Base-by-base conservation (phyloP, 2,113 vertebrate genomes). In the Anguilla rostrata region DNA sequence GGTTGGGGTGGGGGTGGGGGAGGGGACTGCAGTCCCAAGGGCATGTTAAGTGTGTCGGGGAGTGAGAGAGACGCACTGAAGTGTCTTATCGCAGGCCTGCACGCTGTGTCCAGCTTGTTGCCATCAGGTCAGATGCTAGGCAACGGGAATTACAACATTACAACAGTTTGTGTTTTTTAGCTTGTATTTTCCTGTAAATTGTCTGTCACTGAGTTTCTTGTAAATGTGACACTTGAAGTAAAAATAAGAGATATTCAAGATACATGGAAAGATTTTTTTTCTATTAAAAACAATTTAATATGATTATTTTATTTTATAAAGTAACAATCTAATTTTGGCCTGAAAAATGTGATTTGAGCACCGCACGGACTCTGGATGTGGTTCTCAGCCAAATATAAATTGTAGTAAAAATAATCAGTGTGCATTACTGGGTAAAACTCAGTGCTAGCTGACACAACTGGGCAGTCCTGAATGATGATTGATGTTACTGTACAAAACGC, bases 221-320 rank as follows among this genome's bases (percentile, higher is more conserved):
- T 71, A n/a, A 71, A 71, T 18, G 20, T 20, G 20, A 14, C n/a
- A 75, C n/a, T 75, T 75, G 26, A 75, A 75, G 12, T 75, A 75
- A 12, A 75, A 71, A 4, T 71, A n/a, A 71, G 26, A n/a, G 26
- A 75, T 9, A 12, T 83, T 29, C 1, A 43, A 40, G 22, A 66
- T 40, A 34, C 82, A 15, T 53, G 40, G 1, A 83, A 78, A 78
- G 18, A 39, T n/a, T 60, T 22, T 82, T 90, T 91, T 90, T 90
- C 89, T 91, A 34, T 87, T 91, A 91, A 85, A 79, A 82, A 86
- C 90, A 87, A 88, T 89, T 84, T 6, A 11, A 75, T 84, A 78
- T 85, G 78, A 57, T 71, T 60, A 46, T 15, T 86, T 86, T 80
- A 89, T 86, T 82, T 90, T 34, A 11, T 34, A 75, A 75, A 75